These are phyloP conservation scores for Dyspetes luteomarginatus DNA, from an alignment of 2,888 invertebrate species.

Conservation along the genomic window DNA sequence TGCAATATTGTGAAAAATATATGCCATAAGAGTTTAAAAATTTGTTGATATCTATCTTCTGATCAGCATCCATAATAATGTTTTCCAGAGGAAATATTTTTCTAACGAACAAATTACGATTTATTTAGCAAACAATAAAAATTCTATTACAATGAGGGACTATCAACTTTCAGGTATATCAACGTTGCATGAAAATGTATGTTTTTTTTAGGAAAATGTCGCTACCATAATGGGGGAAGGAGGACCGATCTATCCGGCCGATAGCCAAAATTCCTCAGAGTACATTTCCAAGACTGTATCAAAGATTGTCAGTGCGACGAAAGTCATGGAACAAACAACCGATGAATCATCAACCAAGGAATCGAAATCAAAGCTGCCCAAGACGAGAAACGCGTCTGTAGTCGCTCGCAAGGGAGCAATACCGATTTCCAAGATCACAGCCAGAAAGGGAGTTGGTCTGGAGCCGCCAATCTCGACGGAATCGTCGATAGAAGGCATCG, in stretches of 20 bases:
- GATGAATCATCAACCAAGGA: slow-evolving; percentile 6
- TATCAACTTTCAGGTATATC: background rate
- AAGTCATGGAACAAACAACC: slow-evolving; percentile 44
- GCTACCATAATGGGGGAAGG: slow-evolving; percentile 13
- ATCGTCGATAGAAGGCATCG: slow-evolving; percentile 8
- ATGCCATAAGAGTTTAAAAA: too few species aligned
- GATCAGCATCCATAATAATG: too few species aligned
- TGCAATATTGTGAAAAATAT: too few species aligned
- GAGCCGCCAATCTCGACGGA: slow-evolving; percentile 1
- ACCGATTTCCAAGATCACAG: slow-evolving; percentile 47
- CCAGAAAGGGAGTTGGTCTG: slow-evolving; percentile 59
- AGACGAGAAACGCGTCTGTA: slow-evolving; percentile 55
- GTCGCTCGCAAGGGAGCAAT: slow-evolving; percentile 61
- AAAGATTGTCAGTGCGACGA: background rate
- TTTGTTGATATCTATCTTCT: too few species aligned
- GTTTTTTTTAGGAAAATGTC: slow-evolving; percentile 25
- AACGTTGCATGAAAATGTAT: background rate
- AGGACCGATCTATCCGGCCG: slow-evolving; percentile 20
- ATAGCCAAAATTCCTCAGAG: background rate
- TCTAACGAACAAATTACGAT: background rate
- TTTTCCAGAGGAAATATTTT: background rate
- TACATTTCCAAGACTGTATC: background rate
- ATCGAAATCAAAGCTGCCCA: slow-evolving; percentile 42
- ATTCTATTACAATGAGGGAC: background rate
- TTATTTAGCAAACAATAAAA: background rate